Conservation (phyloP, 2,113 vertebrate species). For the Eleginops maclovinus region DNA sequence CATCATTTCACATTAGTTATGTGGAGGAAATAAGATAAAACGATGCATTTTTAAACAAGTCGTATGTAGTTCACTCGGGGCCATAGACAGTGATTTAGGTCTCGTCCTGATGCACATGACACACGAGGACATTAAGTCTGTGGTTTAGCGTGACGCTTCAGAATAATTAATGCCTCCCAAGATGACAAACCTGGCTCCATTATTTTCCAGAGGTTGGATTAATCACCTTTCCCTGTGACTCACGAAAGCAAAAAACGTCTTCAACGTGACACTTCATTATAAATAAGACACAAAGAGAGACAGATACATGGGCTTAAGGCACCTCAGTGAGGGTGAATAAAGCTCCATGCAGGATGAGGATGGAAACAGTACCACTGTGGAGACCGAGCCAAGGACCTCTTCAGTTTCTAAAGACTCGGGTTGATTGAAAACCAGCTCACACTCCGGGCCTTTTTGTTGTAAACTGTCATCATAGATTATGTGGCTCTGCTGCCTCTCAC, state of each 20-base stretch:
- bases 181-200: conserved; percentile 66
- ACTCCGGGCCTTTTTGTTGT: conserved; percentile 46
- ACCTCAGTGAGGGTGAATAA: conserved; percentile 17
- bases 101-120: conserved; percentile 38
- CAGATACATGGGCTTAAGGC: conserved; percentile 27
- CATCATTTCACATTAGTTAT: conserved; percentile 34
- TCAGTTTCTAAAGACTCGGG: conserved; percentile 34
- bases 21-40: conserved; percentile 25
- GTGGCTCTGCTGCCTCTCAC: conserved; percentile 25
- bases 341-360: conserved; percentile 15
- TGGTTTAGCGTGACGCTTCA: conserved; percentile 61
- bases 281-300: conserved; percentile 56
- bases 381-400: conserved; percentile 18
- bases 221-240: conserved; percentile 73
- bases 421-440: conserved; percentile 75
- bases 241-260: conserved; percentile 68
- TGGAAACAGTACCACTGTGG: conserved; percentile 9
- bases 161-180: conserved; percentile 71
- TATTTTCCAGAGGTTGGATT: conserved; percentile 62
- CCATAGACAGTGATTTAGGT: conserved; percentile 47
- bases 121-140: conserved; percentile 61
- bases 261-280: conserved; percentile 66
- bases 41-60: conserved; percentile 54
- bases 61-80: not conserved
- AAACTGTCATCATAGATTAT: conserved; percentile 16